Evolutionary conservation across 2,888 invertebrate genomes (phyloP).

Genomic region (Drosophila melanosoma): DNA sequence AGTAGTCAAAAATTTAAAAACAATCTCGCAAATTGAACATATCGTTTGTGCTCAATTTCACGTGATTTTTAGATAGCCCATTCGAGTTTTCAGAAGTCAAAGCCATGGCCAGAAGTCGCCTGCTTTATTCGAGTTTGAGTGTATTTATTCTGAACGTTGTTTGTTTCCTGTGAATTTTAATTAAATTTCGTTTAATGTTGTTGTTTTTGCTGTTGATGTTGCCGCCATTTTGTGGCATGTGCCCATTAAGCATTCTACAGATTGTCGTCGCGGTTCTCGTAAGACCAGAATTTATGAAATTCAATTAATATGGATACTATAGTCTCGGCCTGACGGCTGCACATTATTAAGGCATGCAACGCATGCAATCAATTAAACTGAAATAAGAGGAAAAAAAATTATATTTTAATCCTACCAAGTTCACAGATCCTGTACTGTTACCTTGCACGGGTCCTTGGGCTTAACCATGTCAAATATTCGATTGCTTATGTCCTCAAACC

Average conservation of each 20-base stretch:
- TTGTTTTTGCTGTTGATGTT: slow-evolving; percentile 26
- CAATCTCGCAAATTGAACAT: background rate
- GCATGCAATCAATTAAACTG: slow-evolving; percentile 9
- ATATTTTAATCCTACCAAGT: slow-evolving; percentile 86
- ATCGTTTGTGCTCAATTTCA: background rate
- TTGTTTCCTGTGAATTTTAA: slow-evolving; percentile 57
- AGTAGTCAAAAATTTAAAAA: background rate
- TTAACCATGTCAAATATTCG: slow-evolving; percentile 99
- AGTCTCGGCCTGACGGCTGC: slow-evolving; percentile 96
- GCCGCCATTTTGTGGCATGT: slow-evolving; percentile 26
- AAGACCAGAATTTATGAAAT: slow-evolving; percentile 98
- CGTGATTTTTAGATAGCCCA: slow-evolving; percentile 12
- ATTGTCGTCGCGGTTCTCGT: slow-evolving; percentile 93
- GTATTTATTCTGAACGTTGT: slow-evolving; percentile 23
- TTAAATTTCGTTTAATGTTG: slow-evolving; percentile 70
- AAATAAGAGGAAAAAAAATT: background rate
- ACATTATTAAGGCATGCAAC: slow-evolving; percentile 22
- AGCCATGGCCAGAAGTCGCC: background rate
- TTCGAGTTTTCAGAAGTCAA: background rate
- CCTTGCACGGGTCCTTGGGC: slow-evolving; percentile 92
- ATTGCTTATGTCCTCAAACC: slow-evolving; percentile 97
- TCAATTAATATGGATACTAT: slow-evolving; percentile 97
- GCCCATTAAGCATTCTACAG: slow-evolving; percentile 79
- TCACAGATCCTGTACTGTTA: slow-evolving; percentile 94
- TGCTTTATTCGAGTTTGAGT: background rate